Conservation (phyloP, 2,888 invertebrate genomes). For the Drosophila silvestris region DNA sequence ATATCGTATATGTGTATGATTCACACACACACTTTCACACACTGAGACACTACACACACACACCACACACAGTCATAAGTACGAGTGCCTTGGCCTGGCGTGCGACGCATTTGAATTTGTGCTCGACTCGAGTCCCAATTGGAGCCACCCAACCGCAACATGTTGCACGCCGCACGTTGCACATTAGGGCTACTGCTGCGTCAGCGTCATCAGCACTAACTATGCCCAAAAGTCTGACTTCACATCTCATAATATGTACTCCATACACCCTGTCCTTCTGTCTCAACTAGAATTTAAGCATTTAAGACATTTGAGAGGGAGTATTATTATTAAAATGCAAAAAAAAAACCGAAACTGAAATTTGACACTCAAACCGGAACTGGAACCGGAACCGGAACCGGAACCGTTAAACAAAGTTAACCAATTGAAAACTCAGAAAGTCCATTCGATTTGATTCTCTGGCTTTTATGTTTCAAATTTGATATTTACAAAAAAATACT, state of each 20-base stretch:
- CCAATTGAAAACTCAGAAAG: not conserved
- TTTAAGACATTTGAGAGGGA: not conserved
- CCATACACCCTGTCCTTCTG: constrained; percentile 18
- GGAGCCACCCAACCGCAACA: constrained; percentile 74
- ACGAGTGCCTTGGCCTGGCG: constrained; percentile 38
- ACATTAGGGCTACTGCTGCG: constrained; percentile 23
- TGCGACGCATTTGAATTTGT: constrained; percentile 71
- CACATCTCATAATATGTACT: constrained; percentile 5
- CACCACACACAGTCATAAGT: constrained; percentile 43
- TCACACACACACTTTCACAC: constrained; percentile 23
- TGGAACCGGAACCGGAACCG: too few species aligned
- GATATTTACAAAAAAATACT: not conserved
- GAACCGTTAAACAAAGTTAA: not conserved
- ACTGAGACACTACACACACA: not conserved
- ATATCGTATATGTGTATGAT: constrained; percentile 28
- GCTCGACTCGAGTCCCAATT: constrained; percentile 76
- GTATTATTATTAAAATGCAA: not conserved
- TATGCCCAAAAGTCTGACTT: constrained; percentile 52
- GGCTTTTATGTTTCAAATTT: not conserved
- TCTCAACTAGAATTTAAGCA: not conserved
- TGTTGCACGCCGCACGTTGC: constrained; percentile 64
- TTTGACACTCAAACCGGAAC: not conserved
- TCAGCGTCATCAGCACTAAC: constrained; percentile 41
- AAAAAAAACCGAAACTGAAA: not conserved
- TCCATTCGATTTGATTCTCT: not conserved